These are phyloP conservation scores for Pygoscelis antarcticus DNA, from an alignment of 2,113 vertebrate species.

Conservation along the genomic window DNA sequence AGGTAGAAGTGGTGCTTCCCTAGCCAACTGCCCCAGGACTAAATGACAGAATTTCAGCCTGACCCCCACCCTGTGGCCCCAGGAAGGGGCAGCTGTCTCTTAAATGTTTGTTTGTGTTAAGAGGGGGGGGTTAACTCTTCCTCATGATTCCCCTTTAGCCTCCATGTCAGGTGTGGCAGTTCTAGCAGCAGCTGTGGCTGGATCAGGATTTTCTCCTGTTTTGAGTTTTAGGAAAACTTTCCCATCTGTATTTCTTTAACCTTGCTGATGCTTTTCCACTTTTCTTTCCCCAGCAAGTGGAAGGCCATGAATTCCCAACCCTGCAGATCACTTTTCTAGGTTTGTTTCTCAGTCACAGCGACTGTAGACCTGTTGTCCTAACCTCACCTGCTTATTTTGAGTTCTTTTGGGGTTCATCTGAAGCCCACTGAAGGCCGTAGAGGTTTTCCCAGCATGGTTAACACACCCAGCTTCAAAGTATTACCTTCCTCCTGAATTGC, in stretches of 20 bases:
- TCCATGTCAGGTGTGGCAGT: neutral
- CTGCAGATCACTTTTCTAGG: no score
- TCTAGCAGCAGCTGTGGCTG: neutral
- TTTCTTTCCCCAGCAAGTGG: neutral
- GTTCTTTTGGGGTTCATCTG: neutral
- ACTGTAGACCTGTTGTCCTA: neutral
- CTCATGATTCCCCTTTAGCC: neutral
- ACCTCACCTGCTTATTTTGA: neutral
- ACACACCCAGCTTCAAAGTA: neutral
- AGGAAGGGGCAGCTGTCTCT: neutral
- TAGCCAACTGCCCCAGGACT: neutral
- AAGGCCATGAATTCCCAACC: neutral
- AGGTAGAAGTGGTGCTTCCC: neutral
- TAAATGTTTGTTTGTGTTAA: neutral
- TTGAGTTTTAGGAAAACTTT: neutral
- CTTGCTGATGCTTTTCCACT: neutral
- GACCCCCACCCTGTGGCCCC: rapidly evolving
- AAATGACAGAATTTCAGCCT: neutral
- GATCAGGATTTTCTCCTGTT: neutral
- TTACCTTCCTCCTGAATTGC: neutral
- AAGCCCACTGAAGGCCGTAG: neutral
- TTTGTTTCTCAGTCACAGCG: neutral
- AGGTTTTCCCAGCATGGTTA: neutral
- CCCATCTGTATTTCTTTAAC: neutral
- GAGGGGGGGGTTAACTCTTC: neutral